Conservation (phyloP, 1,140 invertebrate genomes). For the Battus philenor region DNA sequence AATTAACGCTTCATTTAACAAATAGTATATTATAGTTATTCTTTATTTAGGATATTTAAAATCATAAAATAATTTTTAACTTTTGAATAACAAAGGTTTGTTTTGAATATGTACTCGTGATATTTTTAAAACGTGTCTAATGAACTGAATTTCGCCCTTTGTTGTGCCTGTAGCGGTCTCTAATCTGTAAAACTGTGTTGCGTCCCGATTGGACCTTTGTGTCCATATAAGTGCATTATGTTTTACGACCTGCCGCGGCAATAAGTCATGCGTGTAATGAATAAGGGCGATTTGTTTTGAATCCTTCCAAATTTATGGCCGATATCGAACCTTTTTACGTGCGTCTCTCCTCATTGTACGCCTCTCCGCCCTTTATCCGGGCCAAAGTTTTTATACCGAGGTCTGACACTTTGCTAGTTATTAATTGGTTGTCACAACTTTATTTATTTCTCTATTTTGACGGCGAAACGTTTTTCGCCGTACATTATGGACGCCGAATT, state of each 20-base stretch:
- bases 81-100: too few relatives aligned
- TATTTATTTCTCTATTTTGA: constrained; percentile 75
- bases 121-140: constrained; percentile 67
- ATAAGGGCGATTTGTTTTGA: constrained; percentile 77
- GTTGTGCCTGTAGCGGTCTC: constrained; percentile 43
- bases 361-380: constrained; percentile 65
- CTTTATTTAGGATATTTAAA: too few relatives aligned
- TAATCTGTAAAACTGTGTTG: constrained; percentile 28
- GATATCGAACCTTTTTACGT: constrained; percentile 68
- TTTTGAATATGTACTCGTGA: too few relatives aligned
- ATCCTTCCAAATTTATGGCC: constrained; percentile 72
- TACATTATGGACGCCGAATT: constrained; percentile 65
- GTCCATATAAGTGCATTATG: constrained; percentile 64
- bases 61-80: too few relatives aligned
- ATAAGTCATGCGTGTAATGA: constrained; percentile 76
- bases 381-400: constrained; percentile 64
- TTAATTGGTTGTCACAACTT: constrained; percentile 75
- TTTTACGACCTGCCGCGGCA: constrained; percentile 48
- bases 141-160: constrained; percentile 51
- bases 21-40: too few relatives aligned
- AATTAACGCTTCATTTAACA: too few relatives aligned
- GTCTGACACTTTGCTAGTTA: constrained; percentile 75
- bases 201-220: constrained; percentile 45
- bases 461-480: constrained; percentile 63
- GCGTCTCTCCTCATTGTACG: constrained; percentile 64